Base-by-base conservation (phyloP, 37 sponge, comb jelly and placozoan genomes). In the Diacarnus erythraeanus region DNA sequence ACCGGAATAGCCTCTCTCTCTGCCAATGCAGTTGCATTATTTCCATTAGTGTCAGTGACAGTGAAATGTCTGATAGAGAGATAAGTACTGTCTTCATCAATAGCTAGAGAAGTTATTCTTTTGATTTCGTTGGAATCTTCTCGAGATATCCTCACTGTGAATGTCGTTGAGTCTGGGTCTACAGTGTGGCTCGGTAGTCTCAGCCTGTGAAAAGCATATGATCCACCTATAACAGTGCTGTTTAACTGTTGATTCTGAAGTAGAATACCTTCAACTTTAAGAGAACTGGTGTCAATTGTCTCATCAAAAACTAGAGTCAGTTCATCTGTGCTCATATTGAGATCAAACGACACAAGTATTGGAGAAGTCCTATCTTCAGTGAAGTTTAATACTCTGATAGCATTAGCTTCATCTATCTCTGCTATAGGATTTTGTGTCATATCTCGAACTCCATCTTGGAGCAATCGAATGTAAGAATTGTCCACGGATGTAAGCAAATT, bases 51-150 rank as follows among this genome's bases (percentile, higher is more conserved):
- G 70, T 96, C 96, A 26, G 54, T 38, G 77, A 96, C 84, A 18
- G 96, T 90, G 72, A 76, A 80, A 33, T 43, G 77, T 37, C 64
- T 25, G 1, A 96, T 38, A 12, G 87, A 78, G 22, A 96, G 35
- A 29, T 58, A 87, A 15, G 83, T 79, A 47, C 77, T 78, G 1
- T 44, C 27, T 5, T 22, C 33, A 57, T 76, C 58, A 33, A 81
- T 68, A 21, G 95, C 95, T 23, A 94, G 77, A 2, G 74, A 60
- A 6, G 86, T 72, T n/a, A 90, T 67, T 34, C 86, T 68, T 79
- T 94, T 94, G 34, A 94, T 94, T 22, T 85, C 83, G 37, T 94
- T 94, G 4, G 86, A 74, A 82, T 94, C 95, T 57, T 75, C 64
- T 23, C 66, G 40, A 0, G 84, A 79, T 4, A 94, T 72, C 15